phyloP scores from a whole-genome alignment of 1,140 invertebrate genomes.

The Notospermus geniculatus region DNA sequence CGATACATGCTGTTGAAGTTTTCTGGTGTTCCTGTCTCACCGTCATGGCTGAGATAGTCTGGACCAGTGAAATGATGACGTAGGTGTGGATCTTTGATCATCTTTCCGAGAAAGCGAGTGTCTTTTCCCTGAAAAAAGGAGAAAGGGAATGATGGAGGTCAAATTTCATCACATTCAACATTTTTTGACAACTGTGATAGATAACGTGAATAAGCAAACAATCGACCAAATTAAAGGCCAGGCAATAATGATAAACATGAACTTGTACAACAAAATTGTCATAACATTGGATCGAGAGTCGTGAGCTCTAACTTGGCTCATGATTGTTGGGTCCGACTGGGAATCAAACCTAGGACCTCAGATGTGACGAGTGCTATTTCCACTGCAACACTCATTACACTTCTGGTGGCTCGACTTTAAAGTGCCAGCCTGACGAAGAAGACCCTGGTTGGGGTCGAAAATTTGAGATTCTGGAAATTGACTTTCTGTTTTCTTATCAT shows the following conservation, averaged over 20 bases:
- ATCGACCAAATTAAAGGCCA: too few species aligned
- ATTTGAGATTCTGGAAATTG: conserved; percentile 3
- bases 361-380: too few species aligned
- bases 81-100: conserved; percentile 21
- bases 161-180: too few species aligned
- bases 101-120: conserved; percentile 27
- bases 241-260: too few species aligned
- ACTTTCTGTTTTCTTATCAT: not conserved
- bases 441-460: conserved; percentile 11
- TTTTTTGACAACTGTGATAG: too few species aligned
- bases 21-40: conserved; percentile 18
- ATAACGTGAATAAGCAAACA: too few species aligned
- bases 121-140: conserved; percentile 27
- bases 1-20: conserved; percentile 33
- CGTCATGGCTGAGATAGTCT: conserved; percentile 32
- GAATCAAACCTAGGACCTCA: conserved; percentile 13
- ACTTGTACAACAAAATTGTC: too few species aligned
- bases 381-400: too few species aligned
- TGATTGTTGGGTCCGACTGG: not conserved
- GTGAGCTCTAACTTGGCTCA: not conserved
- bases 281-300: too few species aligned
- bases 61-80: conserved; percentile 33
- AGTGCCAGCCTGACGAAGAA: too few species aligned
- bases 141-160: too few species aligned
- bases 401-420: too few species aligned